Evolutionary conservation across 2,797 vertebrate species (phyloP).

Genomic region (Falco concolor): DNA sequence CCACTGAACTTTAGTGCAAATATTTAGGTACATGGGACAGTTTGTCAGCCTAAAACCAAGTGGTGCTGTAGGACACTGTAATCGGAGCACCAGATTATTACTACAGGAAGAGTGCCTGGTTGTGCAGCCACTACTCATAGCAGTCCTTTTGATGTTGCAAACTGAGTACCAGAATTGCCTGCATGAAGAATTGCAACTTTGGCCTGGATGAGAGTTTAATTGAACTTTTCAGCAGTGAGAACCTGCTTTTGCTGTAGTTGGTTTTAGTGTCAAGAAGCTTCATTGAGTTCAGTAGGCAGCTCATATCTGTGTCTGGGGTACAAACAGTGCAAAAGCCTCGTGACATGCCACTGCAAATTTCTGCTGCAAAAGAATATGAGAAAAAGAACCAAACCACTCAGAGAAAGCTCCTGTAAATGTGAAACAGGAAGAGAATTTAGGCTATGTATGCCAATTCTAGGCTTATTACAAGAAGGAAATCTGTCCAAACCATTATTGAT

Average conservation of each 20-base stretch:
- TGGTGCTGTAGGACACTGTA: background rate
- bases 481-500: background rate
- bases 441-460: background rate
- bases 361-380: background rate
- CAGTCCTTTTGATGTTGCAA: background rate
- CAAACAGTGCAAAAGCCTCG: background rate
- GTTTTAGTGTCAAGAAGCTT: background rate
- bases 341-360: background rate
- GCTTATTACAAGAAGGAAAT: background rate
- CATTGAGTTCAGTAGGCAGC: background rate
- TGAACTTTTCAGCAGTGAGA: background rate
- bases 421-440: background rate
- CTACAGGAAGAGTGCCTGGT: background rate
- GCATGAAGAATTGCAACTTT: background rate
- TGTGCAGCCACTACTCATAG: background rate
- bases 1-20: background rate
- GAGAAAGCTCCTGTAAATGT: background rate
- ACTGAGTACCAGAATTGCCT: background rate
- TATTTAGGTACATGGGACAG: accelerated
- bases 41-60: background rate
- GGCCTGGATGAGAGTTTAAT: background rate
- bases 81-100: background rate
- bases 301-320: background rate
- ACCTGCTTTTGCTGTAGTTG: background rate
- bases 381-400: background rate